Evolutionary conservation across 2,888 invertebrate species (phyloP).

Genomic region (Allolobophora icterica): DNA sequence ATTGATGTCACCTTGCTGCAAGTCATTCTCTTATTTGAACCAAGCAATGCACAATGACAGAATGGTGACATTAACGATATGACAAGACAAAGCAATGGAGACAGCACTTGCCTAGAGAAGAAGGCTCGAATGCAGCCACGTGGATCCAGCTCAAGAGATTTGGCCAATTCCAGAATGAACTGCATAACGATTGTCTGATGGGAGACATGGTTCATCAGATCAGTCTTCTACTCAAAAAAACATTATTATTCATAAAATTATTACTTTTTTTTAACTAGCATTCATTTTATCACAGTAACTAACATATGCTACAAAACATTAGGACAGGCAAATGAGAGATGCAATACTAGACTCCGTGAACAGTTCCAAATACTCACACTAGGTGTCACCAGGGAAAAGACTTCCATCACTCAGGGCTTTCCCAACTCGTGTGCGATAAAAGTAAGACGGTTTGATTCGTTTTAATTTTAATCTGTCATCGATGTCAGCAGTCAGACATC

Average conservation of each 20-base stretch:
- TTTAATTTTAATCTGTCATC: background rate
- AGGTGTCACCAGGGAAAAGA: background rate
- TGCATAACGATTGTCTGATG: conserved; percentile 99
- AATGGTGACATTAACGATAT: background rate
- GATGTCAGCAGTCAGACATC: background rate
- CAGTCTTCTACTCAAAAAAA: conserved; percentile 78
- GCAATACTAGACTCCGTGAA: no score
- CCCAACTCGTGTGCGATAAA: background rate
- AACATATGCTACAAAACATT: no score
- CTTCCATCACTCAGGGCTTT: background rate
- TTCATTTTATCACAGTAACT: background rate
- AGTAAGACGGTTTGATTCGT: no score
- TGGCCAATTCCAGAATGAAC: conserved; percentile 93
- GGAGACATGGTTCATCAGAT: conserved; percentile 92
- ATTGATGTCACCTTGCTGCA: background rate
- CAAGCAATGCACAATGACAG: background rate
- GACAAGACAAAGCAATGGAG: background rate
- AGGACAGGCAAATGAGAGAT: no score
- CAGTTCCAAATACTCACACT: no score
- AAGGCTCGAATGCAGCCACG: conserved; percentile 87
- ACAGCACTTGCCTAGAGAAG: conserved; percentile 70
- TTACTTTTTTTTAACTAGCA: background rate
- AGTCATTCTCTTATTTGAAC: background rate
- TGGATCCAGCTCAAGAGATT: conserved; percentile 89
- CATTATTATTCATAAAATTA: background rate